Base-by-base conservation (phyloP, 1,140 invertebrate species). In the Drosophila elegans region DNA sequence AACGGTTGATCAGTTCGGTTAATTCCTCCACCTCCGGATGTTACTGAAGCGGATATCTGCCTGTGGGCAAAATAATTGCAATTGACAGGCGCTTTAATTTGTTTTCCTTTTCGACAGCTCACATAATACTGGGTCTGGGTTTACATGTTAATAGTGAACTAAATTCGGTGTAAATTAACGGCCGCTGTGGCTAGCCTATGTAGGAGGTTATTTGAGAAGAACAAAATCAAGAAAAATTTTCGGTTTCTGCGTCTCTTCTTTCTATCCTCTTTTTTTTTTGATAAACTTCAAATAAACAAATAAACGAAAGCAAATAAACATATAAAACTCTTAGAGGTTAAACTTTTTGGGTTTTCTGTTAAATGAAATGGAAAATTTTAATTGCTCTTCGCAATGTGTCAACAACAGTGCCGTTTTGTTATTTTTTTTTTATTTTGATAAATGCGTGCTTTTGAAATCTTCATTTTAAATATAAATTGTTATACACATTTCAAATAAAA, bases 291-390 rank as follows among this genome's bases (percentile, higher is more conserved):
- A 88, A 88, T 83, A 88, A 89, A 88, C 77, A 88, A 88, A 89
- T 80, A 73, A 77, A 60, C 60, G 56, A 68, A 80, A 77, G 61
- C 67, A 79, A 88, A 66, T 59, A 75, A 77, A 84, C 57, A 49
- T 38, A 74, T 51, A 69, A 48, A 73, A 68, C 56, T 55, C 46
- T 49, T 62, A 64, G 69, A 71, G 49, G 49, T 73, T 49, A 81
- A 90, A 89, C 77, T 85, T 85, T 88, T 62, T 84, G 12, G 67
- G 52, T 84, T 89, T 89, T 59, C 75, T 68, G 89, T 91, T 88
- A 89, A 91, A 75, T 89, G 89, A 89, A 89, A 89, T 91, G 89
- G 89, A 91, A 91, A 82, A 91, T 91, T 91, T 91, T 91, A 91
- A 91, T 91, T 91, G 89, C 89, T 89, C 21, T 66, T 42, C 41